Percentiles rank a stretch among this genome's conserved stretches.
These are phyloP conservation scores for Phenganax marumi DNA, from an alignment of 92 coral and sea anemone species.

Conservation along the genomic window DNA sequence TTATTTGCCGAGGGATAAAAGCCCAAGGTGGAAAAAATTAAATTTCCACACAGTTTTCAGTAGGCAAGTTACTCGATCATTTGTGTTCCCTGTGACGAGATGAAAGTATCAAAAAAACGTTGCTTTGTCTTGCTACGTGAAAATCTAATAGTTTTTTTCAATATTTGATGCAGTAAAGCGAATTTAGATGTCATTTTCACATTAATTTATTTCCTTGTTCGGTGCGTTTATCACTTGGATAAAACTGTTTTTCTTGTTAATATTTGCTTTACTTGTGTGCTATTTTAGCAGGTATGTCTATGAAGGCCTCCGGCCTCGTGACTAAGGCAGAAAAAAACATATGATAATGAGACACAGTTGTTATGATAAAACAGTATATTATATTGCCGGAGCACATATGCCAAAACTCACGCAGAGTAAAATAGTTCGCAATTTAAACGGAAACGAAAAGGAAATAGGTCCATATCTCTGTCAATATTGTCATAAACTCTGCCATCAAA, in stretches of 20 bases:
- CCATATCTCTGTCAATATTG: not conserved
- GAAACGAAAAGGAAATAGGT: slow-evolving; percentile 3
- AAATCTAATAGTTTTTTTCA: no score
- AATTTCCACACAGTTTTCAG: no score
- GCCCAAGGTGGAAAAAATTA: no score
- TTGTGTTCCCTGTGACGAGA: no score
- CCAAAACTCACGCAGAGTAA: slow-evolving; percentile 1
- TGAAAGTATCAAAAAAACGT: no score
- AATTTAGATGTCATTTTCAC: no score
- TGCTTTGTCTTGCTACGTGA: no score
- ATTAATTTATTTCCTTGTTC: not conserved
- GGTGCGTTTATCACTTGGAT: not conserved
- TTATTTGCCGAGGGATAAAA: no score
- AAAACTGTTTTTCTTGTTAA: slow-evolving; percentile 15
- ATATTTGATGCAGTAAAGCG: no score
- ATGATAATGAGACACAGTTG: not conserved
- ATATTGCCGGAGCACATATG: not conserved
- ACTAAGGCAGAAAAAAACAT: not conserved
- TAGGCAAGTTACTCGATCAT: no score
- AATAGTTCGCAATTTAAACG: slow-evolving; percentile 8
- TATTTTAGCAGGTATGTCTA: not conserved
- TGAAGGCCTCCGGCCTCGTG: not conserved
- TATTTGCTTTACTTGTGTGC: no score
- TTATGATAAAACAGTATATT: not conserved
- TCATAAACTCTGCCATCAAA: not conserved